These are phyloP conservation scores for Ophthalmolycus amberensis DNA, from an alignment of 2,113 vertebrate genomes.

Conservation along the genomic window DNA sequence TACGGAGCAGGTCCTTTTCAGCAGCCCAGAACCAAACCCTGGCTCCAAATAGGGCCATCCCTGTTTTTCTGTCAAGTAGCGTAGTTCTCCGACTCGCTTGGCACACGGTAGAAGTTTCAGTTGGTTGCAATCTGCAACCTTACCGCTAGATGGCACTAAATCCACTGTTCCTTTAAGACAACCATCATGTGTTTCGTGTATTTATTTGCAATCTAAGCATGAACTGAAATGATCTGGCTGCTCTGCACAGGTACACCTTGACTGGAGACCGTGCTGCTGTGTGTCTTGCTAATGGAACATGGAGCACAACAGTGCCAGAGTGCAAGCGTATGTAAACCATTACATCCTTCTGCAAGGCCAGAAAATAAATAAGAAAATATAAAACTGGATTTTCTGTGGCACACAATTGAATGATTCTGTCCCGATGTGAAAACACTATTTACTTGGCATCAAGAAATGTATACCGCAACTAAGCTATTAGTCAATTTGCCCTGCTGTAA, in stretches of 20 bases:
- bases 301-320: slow-evolving; percentile 82
- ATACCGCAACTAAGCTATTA: neutral
- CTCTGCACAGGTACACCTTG: slow-evolving; percentile 84
- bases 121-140: too few species aligned
- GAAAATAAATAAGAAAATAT: neutral
- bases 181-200: neutral
- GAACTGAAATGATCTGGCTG: neutral
- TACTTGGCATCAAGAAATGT: neutral
- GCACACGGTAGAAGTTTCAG: too few species aligned
- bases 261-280: slow-evolving; percentile 76
- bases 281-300: slow-evolving; percentile 85
- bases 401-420: neutral
- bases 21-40: neutral
- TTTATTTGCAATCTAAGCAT: neutral
- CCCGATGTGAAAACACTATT: neutral
- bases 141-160: neutral
- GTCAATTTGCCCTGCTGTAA: neutral
- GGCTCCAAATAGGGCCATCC: neutral
- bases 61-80: too few species aligned
- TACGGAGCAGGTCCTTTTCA: too few species aligned
- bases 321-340: slow-evolving; percentile 85
- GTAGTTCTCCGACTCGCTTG: too few species aligned
- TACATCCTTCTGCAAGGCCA: neutral
- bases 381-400: neutral
- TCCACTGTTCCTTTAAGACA: neutral